Conservation (phyloP, 2,797 vertebrate genomes). For the Coccyzus lansbergi region DNA sequence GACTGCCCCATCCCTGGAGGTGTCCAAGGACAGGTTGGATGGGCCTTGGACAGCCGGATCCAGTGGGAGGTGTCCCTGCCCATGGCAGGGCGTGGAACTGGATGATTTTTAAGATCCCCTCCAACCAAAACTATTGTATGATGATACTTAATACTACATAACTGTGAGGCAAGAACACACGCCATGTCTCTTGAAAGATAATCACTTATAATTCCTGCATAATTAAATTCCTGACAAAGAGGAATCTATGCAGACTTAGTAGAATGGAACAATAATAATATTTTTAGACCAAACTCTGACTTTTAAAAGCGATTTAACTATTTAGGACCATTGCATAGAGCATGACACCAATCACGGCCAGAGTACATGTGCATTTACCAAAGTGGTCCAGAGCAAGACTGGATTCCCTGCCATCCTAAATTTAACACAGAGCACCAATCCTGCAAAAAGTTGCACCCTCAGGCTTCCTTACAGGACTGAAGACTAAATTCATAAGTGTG, state of each 20-base stretch:
- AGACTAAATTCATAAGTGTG: background rate
- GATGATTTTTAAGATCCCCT: too few relatives aligned
- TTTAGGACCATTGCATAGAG: background rate
- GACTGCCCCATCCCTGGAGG: too few relatives aligned
- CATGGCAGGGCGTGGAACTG: too few relatives aligned
- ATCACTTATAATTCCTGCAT: background rate
- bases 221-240: conserved; percentile 12
- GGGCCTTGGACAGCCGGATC: too few relatives aligned
- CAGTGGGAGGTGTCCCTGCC: too few relatives aligned
- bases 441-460: background rate
- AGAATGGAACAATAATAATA: background rate
- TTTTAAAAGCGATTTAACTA: conserved; percentile 15
- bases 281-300: background rate
- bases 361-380: background rate
- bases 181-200: background rate
- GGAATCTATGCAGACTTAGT: background rate
- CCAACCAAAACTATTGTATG: too few relatives aligned
- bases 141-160: background rate
- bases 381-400: background rate
- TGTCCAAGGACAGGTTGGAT: too few relatives aligned
- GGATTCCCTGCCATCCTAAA: background rate
- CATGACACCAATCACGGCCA: background rate
- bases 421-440: background rate
- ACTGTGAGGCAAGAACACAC: background rate
- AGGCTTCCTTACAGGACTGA: background rate